Evolutionary conservation across 2,113 vertebrate genomes (phyloP).

Genomic region (Brevimyrus niger): DNA sequence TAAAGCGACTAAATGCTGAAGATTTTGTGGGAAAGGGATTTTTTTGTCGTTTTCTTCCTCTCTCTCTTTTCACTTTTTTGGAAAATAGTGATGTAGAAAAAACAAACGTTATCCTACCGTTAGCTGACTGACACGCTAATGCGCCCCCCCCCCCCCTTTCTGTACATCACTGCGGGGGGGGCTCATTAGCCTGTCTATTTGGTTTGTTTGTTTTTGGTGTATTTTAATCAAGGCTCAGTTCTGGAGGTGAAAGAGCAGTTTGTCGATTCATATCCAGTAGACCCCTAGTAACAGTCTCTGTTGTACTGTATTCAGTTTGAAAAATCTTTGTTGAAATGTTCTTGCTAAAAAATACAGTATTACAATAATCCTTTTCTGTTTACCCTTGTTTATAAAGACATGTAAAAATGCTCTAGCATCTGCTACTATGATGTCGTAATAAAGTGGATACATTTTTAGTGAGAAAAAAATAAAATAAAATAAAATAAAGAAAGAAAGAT

Average conservation of each 20-base stretch:
- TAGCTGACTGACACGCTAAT: conserved; percentile 55
- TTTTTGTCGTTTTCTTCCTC: conserved; percentile 12
- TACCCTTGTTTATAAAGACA: conserved; percentile 41
- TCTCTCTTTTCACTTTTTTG: conserved; percentile 35
- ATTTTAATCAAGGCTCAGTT: conserved; percentile 46
- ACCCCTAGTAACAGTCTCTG: conserved; percentile 66
- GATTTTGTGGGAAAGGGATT: conserved; percentile 51
- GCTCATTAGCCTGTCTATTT: conserved; percentile 54
- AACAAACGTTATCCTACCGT: conserved; percentile 54
- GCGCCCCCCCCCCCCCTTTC: conserved; percentile 48
- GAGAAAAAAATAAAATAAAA: conserved; percentile 21
- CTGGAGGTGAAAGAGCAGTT: conserved; percentile 39
- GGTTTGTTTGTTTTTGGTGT: conserved; percentile 59
- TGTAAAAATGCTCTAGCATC: conserved; percentile 46
- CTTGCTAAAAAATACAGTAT: conserved; percentile 73
- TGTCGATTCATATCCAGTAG: conserved; percentile 57
- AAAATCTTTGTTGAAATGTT: conserved; percentile 74
- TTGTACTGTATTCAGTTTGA: conserved; percentile 74
- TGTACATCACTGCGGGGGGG: conserved; percentile 50
- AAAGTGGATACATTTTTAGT: conserved; percentile 45
- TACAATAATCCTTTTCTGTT: conserved; percentile 70
- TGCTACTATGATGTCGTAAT: conserved; percentile 46
- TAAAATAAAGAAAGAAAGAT: conserved; percentile 27
- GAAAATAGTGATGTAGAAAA: conserved; percentile 57
- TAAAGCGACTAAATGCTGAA: conserved; percentile 55